These are phyloP conservation scores for Otis tarda DNA, from an alignment of 2,113 vertebrate genomes.

Conservation along the genomic window DNA sequence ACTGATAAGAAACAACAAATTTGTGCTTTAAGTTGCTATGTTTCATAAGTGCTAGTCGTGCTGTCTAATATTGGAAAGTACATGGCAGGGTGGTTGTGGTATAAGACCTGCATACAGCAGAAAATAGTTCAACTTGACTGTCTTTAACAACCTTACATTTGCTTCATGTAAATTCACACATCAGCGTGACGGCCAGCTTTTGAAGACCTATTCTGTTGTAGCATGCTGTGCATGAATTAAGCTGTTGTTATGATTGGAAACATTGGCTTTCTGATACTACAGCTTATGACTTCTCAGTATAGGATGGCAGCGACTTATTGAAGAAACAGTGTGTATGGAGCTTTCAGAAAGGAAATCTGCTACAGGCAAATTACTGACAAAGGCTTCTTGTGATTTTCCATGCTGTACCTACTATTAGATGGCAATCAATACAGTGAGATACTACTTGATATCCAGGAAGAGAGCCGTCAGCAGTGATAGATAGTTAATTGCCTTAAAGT, in stretches of 20 bases:
- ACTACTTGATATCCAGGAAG: conserved; percentile 20
- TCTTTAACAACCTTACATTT: neutral
- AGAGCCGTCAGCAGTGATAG: neutral
- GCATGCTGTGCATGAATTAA: neutral
- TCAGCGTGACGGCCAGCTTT: neutral
- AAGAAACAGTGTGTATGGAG: neutral
- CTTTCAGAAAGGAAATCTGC: neutral
- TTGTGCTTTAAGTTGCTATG: neutral
- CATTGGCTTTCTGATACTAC: neutral
- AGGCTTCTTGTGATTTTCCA: neutral
- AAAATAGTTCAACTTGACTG: neutral
- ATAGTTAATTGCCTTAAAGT: neutral
- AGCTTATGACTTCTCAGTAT: neutral
- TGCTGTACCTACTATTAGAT: neutral
- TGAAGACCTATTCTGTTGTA: neutral
- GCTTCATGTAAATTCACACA: neutral
- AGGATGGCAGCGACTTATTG: neutral
- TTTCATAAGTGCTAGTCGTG: neutral
- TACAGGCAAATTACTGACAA: neutral
- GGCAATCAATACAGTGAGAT: neutral
- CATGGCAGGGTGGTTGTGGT: neutral
- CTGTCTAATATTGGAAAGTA: neutral
- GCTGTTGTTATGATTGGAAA: neutral
- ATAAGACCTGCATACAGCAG: neutral
- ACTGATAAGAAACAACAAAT: neutral